A percentile compares a stretch with the other conserved stretches of the same genome.
Conservation (phyloP, 2,113 vertebrate genomes). For the Dromas ardeola region DNA sequence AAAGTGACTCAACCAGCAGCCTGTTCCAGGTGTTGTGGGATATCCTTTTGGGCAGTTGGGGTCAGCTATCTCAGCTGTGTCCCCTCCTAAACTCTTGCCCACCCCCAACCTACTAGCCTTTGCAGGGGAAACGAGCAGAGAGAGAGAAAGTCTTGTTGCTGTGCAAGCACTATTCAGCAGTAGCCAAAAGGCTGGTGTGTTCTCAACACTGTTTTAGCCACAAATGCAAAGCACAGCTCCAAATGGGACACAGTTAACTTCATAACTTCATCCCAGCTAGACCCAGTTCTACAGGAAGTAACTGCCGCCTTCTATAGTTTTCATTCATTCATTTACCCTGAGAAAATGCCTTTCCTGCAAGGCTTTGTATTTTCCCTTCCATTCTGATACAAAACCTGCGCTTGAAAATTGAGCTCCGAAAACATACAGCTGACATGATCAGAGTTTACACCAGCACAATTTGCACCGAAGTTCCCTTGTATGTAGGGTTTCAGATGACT, state of each 20-base stretch:
- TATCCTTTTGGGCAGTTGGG: neutral
- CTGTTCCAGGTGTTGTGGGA: neutral
- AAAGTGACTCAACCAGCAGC: neutral
- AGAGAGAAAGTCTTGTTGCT: neutral
- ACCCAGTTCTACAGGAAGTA: neutral
- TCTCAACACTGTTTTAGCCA: neutral
- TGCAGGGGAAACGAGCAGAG: rapidly evolving
- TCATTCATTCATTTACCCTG: neutral
- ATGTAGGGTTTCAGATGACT: neutral
- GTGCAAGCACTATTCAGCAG: neutral
- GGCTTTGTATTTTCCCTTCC: neutral
- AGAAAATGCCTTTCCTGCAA: neutral
- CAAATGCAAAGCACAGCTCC: neutral
- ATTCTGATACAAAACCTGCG: neutral
- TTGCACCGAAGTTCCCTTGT: neutral
- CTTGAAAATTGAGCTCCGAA: neutral
- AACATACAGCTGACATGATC: neutral
- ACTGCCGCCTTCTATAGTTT: neutral
- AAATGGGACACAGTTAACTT: neutral
- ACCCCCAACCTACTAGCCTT: neutral
- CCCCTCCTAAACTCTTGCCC: neutral
- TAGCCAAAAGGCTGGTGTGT: neutral
- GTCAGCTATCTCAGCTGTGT: neutral
- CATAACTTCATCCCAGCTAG: neutral
- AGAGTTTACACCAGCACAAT: neutral